Evolutionary conservation across 2,113 vertebrate species (phyloP).

Genomic region (Anguilla japonica): DNA sequence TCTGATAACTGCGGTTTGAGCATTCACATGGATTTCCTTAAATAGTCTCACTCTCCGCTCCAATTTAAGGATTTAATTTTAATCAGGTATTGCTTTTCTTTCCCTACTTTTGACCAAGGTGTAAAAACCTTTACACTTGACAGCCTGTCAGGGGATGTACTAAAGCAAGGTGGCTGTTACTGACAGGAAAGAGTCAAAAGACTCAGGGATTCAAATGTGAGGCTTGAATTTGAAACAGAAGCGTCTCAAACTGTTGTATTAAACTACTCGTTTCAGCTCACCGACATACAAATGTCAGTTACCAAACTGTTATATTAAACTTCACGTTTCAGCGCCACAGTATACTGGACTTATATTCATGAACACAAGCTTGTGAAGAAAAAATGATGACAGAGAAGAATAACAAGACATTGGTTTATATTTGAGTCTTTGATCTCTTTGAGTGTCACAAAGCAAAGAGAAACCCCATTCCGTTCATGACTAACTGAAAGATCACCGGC

Average conservation of each 20-base stretch:
- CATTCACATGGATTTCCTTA: not conserved
- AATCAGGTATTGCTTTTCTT: not conserved
- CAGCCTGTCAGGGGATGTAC: not conserved
- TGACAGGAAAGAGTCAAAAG: conserved; percentile 33
- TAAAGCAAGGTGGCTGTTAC: conserved; percentile 17
- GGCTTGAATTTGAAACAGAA: conserved; percentile 54
- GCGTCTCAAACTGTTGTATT: conserved; percentile 44
- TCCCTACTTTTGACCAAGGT: not conserved
- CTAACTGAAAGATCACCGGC: not conserved
- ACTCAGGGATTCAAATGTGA: conserved; percentile 42
- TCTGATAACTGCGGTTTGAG: not conserved
- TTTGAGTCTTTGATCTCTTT: not conserved
- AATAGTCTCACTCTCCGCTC: not conserved
- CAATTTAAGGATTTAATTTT: not conserved
- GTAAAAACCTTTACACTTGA: not conserved
- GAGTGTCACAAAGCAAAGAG: not conserved
- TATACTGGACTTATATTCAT: not conserved
- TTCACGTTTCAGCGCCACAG: not conserved
- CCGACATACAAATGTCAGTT: not conserved
- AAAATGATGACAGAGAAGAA: not conserved
- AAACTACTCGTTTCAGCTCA: conserved; percentile 23
- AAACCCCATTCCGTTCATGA: not conserved
- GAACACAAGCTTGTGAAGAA: not conserved
- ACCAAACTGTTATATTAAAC: not conserved
- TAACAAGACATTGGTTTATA: not conserved